Evolutionary conservation across 2,888 invertebrate genomes (phyloP), one percentile per base, ranked within the genome.

Genomic region (Philaethria dido): DNA sequence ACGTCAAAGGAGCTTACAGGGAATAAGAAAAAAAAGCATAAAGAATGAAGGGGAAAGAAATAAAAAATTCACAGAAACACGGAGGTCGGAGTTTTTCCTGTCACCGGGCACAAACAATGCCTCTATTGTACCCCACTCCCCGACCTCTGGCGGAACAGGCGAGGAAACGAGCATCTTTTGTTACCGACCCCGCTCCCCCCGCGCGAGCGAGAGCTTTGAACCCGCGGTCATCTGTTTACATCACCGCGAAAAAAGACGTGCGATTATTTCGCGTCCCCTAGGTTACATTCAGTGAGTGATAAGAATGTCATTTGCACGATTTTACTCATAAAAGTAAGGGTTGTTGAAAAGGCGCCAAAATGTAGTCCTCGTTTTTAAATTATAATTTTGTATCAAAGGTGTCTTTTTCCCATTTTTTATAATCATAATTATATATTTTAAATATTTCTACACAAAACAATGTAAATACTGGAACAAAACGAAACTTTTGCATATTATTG

Each of bases 11-110:
- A 83, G 86, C 83, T 87, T 85, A 84, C 85, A 75, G 82, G 73
- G 75, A 73, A 80, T 77, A 77, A 78, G 79, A 79, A 86, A 84
- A 48, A 50, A 87, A 85, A 84, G 80, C 78, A 75, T 75, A 76
- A 78, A 80, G 77, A 78, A 76, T 73, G 82, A 73, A 86, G 86
- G 64, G 83, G 84, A 85, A 81, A 86, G 81, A 83, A 89, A 90
- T 89, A 91, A 92, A 92, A 91, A 91, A 89, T 88, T 88, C 89
- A 89, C 86, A 89, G 90, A 88, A 90, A 90, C 90, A 91, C 89
- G 87, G 92, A 89, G 92, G 92, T 92, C 86, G 91, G 89, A 90
- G 92, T 91, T 92, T 92, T 92, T 92, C 92, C 92, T 90, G 92
- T 91, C 92, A 91, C 90, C 90, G 91, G 87, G 87, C 86, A 91